These are phyloP conservation scores for Epizoanthus illoricatus DNA, from an alignment of 92 coral and sea anemone species.

Conservation along the genomic window DNA sequence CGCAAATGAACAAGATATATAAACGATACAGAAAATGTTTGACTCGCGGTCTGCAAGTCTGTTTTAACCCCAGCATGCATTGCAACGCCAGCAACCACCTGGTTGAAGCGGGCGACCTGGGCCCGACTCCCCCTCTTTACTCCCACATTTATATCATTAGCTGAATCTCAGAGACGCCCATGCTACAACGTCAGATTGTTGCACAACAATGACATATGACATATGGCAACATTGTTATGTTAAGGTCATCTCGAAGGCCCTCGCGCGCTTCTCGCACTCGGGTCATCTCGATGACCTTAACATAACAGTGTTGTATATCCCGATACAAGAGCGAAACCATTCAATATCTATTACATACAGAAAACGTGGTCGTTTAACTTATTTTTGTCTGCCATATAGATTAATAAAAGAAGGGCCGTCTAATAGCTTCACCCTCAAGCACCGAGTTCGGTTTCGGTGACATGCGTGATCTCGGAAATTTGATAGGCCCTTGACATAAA, in stretches of 20 bases:
- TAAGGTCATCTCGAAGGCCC: no score
- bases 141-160: not conserved
- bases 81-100: slow-evolving; percentile 21
- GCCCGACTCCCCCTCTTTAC: slow-evolving; percentile 4
- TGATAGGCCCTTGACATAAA: not conserved
- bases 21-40: slow-evolving; percentile 19
- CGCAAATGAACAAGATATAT: slow-evolving; percentile 61
- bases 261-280: no score
- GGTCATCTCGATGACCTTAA: no score
- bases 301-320: no score
- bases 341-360: no score
- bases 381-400: not conserved
- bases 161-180: not conserved
- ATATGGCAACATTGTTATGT: no score
- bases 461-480: slow-evolving; percentile 10
- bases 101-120: slow-evolving; percentile 28
- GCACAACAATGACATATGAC: no score
- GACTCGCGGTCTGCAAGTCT: slow-evolving; percentile 36
- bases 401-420: not conserved
- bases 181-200: not conserved
- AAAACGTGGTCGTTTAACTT: not conserved
- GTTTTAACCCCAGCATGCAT: slow-evolving; percentile 34
- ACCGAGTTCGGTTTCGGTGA: not conserved
- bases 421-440: slow-evolving; percentile 2
- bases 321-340: no score